phyloP scores from a whole-genome alignment of 2,888 invertebrate genomes.

The Lasioglossum marginatum region DNA sequence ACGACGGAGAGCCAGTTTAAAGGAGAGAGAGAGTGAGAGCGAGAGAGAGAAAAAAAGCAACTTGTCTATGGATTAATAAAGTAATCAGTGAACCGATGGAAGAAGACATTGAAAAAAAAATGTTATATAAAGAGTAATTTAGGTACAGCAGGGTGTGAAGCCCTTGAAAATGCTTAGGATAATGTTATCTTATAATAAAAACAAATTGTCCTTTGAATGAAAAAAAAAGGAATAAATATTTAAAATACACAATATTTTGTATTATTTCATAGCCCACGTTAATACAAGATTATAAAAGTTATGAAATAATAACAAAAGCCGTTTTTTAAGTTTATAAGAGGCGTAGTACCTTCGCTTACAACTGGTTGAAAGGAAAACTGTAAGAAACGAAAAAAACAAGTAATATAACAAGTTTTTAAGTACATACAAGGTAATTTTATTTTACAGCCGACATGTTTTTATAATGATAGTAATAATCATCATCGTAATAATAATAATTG shows the following conservation, averaged over 20 bases:
- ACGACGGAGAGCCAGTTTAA: slow-evolving; percentile 67
- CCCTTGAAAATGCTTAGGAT: slow-evolving; percentile 84
- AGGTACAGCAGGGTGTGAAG: slow-evolving; percentile 81
- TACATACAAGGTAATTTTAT: slow-evolving; percentile 64
- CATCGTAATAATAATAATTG: slow-evolving; percentile 7
- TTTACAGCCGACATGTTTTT: slow-evolving; percentile 58
- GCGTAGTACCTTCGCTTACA: slow-evolving; percentile 55
- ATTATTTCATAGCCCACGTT: slow-evolving; percentile 67
- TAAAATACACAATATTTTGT: slow-evolving; percentile 80
- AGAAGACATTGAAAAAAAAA: slow-evolving; percentile 78
- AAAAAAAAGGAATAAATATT: slow-evolving; percentile 84
- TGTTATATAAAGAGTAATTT: slow-evolving; percentile 84
- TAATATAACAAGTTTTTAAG: slow-evolving; percentile 55
- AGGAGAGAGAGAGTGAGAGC: background rate
- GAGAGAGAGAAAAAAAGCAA: slow-evolving; percentile 24
- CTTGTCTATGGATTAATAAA: slow-evolving; percentile 65
- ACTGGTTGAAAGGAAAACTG: slow-evolving; percentile 49
- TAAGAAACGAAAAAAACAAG: slow-evolving; percentile 25
- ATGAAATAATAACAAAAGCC: slow-evolving; percentile 62
- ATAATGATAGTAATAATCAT: slow-evolving; percentile 22
- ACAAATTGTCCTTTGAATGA: slow-evolving; percentile 84
- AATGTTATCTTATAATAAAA: slow-evolving; percentile 85
- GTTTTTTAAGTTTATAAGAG: slow-evolving; percentile 58
- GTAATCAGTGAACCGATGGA: slow-evolving; percentile 79
- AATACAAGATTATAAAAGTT: slow-evolving; percentile 49